Evolutionary conservation across 1,140 invertebrate species (phyloP), one percentile per base, ranked within the genome.

Genomic region (Lepidurus couesii): DNA sequence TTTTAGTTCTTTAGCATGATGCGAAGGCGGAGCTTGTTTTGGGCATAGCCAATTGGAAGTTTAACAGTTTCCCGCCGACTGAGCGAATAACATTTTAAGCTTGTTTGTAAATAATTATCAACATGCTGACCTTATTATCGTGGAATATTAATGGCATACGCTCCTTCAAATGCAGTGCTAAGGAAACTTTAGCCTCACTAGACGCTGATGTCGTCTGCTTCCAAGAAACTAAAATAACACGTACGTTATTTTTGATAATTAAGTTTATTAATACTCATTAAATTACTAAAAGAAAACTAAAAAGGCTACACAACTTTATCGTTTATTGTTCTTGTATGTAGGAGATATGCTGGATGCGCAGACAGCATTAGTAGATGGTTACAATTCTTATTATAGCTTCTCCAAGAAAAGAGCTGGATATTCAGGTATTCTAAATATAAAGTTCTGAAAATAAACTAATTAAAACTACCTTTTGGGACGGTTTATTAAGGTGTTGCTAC

Each of bases 91-190:
- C 53, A 21, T 21, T 21, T 7, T 10, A 21, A 13, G 53, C 21
- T 21, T 65, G 21, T 65, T 65, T 65, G 53, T 65, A 65, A 65
- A 65, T 65, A 65, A 9, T 21, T n/a, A 1, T 21, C 16, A 44
- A 79, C 43, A 79, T 79, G 78, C 44, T 83, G 77, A 84, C 83
- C 78, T 81, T 85, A 42, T 75, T 82, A 43, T 87, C 87, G 1
- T 89, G 88, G 88, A 89, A 89, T 81, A 85, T 89, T 24, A 89
- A 89, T 82, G 88, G 88, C 8, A 84, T 89, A 42, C 82, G 87
- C 75, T 84, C 88, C 42, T 82, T 83, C 9, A 85, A 86, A 79
- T 81, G 79, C 77, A 79, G 82, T 47, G 73, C 87, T 7, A 83
- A 84, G 76, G 77, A 84, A 16, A 79, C 87, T 16, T 80, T 89